A percentile compares a stretch with the other conserved stretches of the same genome.
Evolutionary conservation across 1,140 invertebrate species (phyloP).

Genomic region (Panagrolaimus sp.): DNA sequence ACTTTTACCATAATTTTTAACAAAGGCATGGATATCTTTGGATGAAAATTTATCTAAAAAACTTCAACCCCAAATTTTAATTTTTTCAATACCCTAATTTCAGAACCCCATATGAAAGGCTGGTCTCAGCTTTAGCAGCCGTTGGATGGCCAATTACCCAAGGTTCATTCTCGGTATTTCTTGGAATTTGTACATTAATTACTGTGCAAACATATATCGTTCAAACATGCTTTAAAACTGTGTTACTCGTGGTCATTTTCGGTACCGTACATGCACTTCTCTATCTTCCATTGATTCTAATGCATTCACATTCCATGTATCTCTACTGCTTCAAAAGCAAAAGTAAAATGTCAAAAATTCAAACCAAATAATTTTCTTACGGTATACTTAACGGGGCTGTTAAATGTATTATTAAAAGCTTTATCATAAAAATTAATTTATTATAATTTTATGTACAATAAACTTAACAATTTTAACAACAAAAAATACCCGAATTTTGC

Average conservation of each 20-base stretch:
- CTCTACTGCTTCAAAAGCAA: not conserved
- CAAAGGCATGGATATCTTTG: not conserved
- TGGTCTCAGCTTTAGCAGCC: conserved; percentile 76
- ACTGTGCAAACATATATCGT: conserved; percentile 89
- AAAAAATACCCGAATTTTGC: no score
- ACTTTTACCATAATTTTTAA: no score
- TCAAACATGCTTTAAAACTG: conserved; percentile 93
- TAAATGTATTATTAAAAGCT: no score
- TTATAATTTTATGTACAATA: no score
- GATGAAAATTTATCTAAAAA: not conserved
- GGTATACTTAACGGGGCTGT: no score
- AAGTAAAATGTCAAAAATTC: not conserved
- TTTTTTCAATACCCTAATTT: conserved; percentile 17
- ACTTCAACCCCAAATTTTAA: not conserved
- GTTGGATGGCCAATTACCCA: conserved; percentile 86
- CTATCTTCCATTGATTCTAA: conserved; percentile 62
- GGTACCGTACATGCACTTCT: conserved; percentile 84
- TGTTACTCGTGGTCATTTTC: conserved; percentile 86
- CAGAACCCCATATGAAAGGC: conserved; percentile 70
- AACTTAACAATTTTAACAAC: no score
- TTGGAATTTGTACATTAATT: conserved; percentile 68
- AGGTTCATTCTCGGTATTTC: conserved; percentile 66
- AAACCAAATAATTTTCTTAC: no score
- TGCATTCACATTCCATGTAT: conserved; percentile 20
- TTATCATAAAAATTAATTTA: no score